Evolutionary conservation across 2,797 vertebrate genomes (phyloP), one percentile per base, ranked within the genome.

Genomic region (Discoglossus pictus): DNA sequence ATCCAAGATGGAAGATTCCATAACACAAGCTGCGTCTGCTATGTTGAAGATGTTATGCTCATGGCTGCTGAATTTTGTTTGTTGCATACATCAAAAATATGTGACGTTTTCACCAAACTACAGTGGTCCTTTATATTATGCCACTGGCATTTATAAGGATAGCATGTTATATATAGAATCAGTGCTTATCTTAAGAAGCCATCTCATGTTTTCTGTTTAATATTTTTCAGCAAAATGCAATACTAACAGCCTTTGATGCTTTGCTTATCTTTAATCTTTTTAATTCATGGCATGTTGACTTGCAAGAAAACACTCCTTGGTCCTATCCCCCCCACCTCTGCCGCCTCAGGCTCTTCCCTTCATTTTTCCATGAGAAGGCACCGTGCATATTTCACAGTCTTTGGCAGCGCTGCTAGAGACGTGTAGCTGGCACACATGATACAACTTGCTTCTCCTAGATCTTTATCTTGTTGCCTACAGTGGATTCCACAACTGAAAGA

Each of bases 341-440:
- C 18, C 1, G 52, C 42, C 52, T 9, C 7, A 7, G 54, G 65
- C 43, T 2, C 36, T 40, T 17, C 17, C 46, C 35, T 59, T 38
- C 65, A 59, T 67, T 59, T 54, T n/a, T 59, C 59, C 24, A 42
- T 16, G n/a, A 51, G 44, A 27, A 60, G 65, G 54, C 54, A 67
- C 46, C 59, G 59, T 17, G 59, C 15, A 27, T 7, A 10, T 51
- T 31, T 31, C 13, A 51, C 34, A 7, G 11, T 11, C 24, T 34
- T 51, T 51, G 24, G 24, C 48, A 51, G 34, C 6, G 6, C 34
- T 23, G 24, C 39, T 18, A 59, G 20, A 31, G 8, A 31, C 4
- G 8, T 4, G 27, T 16, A 20, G 21, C 16, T 60, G 54, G 46
- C 65, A 51, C 35, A 67, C 65, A 60, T 31, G 65, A 42, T 25